These are phyloP conservation scores for Poecilia gillii DNA, from an alignment of 2,797 vertebrate genomes.

Conservation along the genomic window DNA sequence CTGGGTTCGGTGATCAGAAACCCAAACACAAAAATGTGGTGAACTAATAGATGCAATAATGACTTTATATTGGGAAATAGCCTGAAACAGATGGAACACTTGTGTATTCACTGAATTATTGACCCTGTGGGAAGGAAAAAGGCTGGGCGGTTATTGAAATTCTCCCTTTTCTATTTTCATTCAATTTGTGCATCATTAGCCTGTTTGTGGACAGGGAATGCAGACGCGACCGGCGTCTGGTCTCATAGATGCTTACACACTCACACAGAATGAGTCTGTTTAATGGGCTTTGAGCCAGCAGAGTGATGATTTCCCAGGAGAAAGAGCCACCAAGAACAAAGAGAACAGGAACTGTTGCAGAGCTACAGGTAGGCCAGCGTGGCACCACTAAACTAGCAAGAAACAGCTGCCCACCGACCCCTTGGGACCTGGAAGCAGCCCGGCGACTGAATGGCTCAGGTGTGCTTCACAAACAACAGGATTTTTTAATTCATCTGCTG, in stretches of 20 bases:
- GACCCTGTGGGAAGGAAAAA: conserved; percentile 29
- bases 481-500: conserved; percentile 55
- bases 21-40: conserved; percentile 19
- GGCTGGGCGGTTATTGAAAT: conserved; percentile 46
- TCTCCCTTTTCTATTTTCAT: conserved; percentile 58
- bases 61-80: conserved; percentile 44
- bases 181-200: conserved; percentile 71
- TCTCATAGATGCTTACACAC: conserved; percentile 27
- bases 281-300: conserved; percentile 62
- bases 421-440: conserved; percentile 54
- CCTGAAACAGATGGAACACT: conserved; percentile 41
- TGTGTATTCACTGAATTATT: conserved; percentile 52
- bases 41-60: conserved; percentile 44
- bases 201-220: conserved; percentile 58
- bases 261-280: conserved; percentile 44
- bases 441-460: conserved; percentile 69
- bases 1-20: conserved; percentile 24
- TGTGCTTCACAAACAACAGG: conserved; percentile 60
- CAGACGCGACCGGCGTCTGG: conserved; percentile 28
- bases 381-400: conserved; percentile 58
- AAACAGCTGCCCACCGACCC: conserved; percentile 73
- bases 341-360: conserved; percentile 60
- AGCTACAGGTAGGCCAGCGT: conserved; percentile 73
- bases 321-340: conserved; percentile 52
- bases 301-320: conserved; percentile 73